These are phyloP conservation scores for Porites divaricata DNA, from an alignment of 92 coral and sea anemone species.

Conservation along the genomic window DNA sequence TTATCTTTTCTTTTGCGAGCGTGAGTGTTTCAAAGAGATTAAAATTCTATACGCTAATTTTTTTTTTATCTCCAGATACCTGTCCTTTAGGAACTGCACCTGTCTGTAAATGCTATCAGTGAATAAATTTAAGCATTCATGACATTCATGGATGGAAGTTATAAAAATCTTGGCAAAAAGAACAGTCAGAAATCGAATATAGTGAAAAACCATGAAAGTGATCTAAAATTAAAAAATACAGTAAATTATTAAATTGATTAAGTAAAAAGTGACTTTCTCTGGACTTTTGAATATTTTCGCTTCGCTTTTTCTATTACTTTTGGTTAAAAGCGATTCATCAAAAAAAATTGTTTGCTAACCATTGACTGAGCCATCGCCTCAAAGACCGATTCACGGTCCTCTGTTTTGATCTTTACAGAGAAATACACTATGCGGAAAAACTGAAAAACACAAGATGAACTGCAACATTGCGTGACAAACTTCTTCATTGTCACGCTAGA, in stretches of 20 bases:
- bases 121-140: conserved; percentile 19
- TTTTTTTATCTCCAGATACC: too few relatives aligned
- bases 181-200: too few relatives aligned
- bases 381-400: too few relatives aligned
- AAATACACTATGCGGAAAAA: neutral
- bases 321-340: neutral
- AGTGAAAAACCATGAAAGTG: neutral
- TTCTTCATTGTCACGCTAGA: neutral
- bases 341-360: neutral
- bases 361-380: too few relatives aligned
- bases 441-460: too few relatives aligned
- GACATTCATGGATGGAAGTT: neutral
- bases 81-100: conserved; percentile 3
- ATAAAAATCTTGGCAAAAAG: too few relatives aligned
- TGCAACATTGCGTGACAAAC: conserved; percentile 16
- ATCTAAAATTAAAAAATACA: neutral
- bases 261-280: neutral
- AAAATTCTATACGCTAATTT: neutral
- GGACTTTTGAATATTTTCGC: neutral
- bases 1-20: neutral
- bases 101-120: conserved; percentile 1
- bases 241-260: neutral
- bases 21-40: neutral
- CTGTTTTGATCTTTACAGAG: neutral
- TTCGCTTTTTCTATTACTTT: neutral